A percentile compares a stretch with the other conserved stretches of the same genome.
phyloP scores from a whole-genome alignment of 2,797 vertebrate species.

The Catostomus latipinnis region DNA sequence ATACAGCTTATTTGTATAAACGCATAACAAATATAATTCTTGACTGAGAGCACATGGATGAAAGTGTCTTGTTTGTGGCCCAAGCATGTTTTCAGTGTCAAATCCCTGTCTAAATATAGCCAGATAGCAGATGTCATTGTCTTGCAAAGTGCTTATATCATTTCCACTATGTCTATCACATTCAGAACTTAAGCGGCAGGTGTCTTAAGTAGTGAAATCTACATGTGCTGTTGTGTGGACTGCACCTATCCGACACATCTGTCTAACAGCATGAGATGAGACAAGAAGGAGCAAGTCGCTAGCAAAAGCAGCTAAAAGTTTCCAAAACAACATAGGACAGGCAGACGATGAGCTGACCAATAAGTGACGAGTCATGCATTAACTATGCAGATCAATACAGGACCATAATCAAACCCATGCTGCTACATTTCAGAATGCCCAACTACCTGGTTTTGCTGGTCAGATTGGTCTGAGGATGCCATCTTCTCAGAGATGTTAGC shows the following conservation, averaged over 20 bases:
- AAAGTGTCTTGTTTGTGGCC: not conserved
- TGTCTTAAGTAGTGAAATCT: not conserved
- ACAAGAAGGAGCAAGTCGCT: slow-evolving; percentile 29
- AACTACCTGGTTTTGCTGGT: slow-evolving; percentile 85
- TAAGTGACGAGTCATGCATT: not conserved
- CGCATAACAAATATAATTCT: not conserved
- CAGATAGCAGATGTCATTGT: not conserved
- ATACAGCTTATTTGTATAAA: too few relatives aligned
- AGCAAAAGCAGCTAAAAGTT: slow-evolving; percentile 40
- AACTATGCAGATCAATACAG: not conserved
- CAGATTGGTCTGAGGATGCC: slow-evolving; percentile 90
- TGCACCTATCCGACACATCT: slow-evolving; percentile 56
- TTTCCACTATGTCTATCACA: too few relatives aligned
- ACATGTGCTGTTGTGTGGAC: slow-evolving; percentile 30
- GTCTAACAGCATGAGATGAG: slow-evolving; percentile 22
- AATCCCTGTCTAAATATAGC: slow-evolving; percentile 7
- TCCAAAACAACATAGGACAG: slow-evolving; percentile 15
- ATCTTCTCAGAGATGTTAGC: slow-evolving; percentile 80
- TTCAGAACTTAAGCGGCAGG: not conserved
- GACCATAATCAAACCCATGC: not conserved
- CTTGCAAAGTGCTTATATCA: not conserved
- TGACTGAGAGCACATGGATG: not conserved
- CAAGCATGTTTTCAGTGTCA: slow-evolving; percentile 30
- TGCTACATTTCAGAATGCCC: not conserved
- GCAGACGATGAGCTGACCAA: not conserved